Evolutionary conservation across 1,140 invertebrate species (phyloP), one percentile per base, ranked within the genome.

Genomic region (Zelostemma sp.): DNA sequence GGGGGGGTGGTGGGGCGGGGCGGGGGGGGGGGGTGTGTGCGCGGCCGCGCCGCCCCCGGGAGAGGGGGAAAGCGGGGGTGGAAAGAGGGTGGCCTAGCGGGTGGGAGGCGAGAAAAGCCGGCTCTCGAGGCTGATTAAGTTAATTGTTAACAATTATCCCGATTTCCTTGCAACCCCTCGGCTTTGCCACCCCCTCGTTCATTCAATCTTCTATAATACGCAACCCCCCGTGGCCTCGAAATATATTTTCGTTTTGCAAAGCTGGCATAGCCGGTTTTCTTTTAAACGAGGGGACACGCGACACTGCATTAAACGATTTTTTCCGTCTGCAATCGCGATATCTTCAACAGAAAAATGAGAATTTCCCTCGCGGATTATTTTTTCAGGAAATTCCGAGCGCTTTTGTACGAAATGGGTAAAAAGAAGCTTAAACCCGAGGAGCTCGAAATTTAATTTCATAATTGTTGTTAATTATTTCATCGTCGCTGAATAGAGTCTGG

Each of bases 111-210:
- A 79, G 76, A 79, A 80, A 80, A 81, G 79, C 78, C 74, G 73
- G 72, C 80, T 80, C 82, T 83, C 80, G 74, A 80, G 76, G 75
- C 81, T 83, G 83, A 85, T 85, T 83, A 83, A 83, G 80, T 77
- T 84, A 83, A 85, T 85, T 85, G 80, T 84, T 84, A 85, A 85
- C 82, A 85, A 85, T 85, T 85, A 85, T 82, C 80, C 78, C 77
- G 80, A 85, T 84, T 85, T 83, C 79, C 82, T 81, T 70, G 73
- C 68, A 74, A 63, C 72, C 69, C 74, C 73, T 75, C 62, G 61
- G 59, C 58, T 62, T 54, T 62, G 49, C 62, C 62, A 66, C 62
- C 66, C 59, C 75, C 53, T 63, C 57, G 60, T 50, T 61, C 70
- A 33, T 72, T 31, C 63, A 66, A 66, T 74, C 72, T 69, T 60